Base-by-base conservation (phyloP, 2,888 invertebrate genomes). In the Acrobasis repandana region DNA sequence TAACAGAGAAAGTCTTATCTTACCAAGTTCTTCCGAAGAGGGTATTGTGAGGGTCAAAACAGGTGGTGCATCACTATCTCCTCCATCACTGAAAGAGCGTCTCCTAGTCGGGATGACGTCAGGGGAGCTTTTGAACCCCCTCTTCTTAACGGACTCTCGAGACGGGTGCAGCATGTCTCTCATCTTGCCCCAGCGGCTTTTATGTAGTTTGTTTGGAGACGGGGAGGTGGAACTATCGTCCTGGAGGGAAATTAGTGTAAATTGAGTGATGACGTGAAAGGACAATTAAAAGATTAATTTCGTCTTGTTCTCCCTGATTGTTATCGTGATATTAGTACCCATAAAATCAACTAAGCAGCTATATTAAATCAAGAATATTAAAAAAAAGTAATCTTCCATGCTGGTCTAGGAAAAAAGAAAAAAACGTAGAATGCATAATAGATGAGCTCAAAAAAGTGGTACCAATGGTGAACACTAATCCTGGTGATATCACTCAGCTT, bases 101-200 rank as follows among this genome's bases (percentile, higher is more conserved):
- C 92, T 75, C 61, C 92, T 80, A 34, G 76, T 68, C 0, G 89
- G 90, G 14, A 86, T 75, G 34, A 85, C 83, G 49, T 90, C 92
- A 0, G 90, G 86, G 0, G 90, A 90, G 43, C 82, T 84, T 70
- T 90, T 89, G 28, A 86, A 79, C 4, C 85, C 83, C 60, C 93
- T 93, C 81, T 94, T 93, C 83, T 94, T 94, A 62, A 94, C 93
- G 16, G 95, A 94, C 67, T 95, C 95, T 65, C 94, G 93, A 59
- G 94, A 93, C 0, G 95, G 95, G 76, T 95, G 95, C 65, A 96
- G 95, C 62, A 96, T 96, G 73, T 95, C 95, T 66, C 95, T 94
- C 90, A 96, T 95, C 83, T 95, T 95, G 0, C 95, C 94, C 96
- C 96, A 96, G 0, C 96, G 94, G n/a, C 94, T 95, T 77, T 94